Base-by-base conservation (phyloP, 2,888 invertebrate species). In the Acleris literana region DNA sequence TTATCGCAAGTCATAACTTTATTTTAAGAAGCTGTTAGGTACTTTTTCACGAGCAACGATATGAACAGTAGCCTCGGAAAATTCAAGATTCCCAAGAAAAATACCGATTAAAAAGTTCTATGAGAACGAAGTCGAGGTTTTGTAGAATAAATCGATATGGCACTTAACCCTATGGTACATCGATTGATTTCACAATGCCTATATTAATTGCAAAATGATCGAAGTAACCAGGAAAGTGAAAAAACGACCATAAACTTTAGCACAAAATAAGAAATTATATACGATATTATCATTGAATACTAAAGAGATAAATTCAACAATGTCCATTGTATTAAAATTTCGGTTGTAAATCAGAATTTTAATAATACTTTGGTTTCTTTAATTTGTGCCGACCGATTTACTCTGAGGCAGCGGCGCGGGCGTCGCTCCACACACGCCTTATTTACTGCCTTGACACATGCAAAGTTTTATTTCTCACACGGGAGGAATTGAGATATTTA, bases 261-360 rank as follows among this genome's bases (percentile, higher is more conserved):
- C 60, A 65, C 29, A 51, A 63, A 55, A 49, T 16, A 63, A 48
- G 49, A 44, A 76, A 77, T 63, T 62, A 75, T 70, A 76, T 74
- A 77, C 76, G 73, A 76, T 71, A 70, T 71, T 73, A 78, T 80
- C 77, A 84, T 85, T 84, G 82, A 82, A 85, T 84, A 80, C 77
- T 76, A 71, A 71, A 78, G 76, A 74, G 76, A 83, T 82, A 83
- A 83, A 81, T 82, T 77, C 76, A 76, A 83, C 79, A 82, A 78
- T 80, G 76, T 78, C 77, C 84, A 87, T 88, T 87, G 85, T 87
- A 85, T 87, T 84, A 79, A 84, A 85, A 86, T 86, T 81, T 81
- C 73, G 77, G 75, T 76, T 76, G 82, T 88, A 89, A 88, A 89
- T 87, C 86, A 83, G 83, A 76, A 76, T 78, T 80, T 81, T 82